Percentiles rank a stretch among this genome's conserved stretches.
These are phyloP conservation scores for Eupelmus urozonus DNA, from an alignment of 2,888 invertebrate genomes.

Conservation along the genomic window DNA sequence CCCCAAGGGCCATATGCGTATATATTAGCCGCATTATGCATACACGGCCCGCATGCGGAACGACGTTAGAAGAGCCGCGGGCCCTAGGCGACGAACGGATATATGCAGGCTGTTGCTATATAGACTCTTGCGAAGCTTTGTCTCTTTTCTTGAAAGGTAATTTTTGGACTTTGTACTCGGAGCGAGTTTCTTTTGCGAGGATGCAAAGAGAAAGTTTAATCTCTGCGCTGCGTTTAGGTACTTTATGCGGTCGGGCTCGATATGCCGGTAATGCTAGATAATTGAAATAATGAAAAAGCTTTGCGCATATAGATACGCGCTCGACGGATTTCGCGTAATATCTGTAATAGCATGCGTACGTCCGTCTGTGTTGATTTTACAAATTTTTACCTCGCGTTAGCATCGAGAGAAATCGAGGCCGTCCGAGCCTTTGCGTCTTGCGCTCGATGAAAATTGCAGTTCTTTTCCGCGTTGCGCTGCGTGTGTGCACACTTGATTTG, in stretches of 20 bases:
- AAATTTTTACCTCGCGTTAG: background rate
- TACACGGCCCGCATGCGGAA: background rate
- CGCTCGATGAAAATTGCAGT: conserved; percentile 24
- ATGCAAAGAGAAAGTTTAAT: conserved; percentile 25
- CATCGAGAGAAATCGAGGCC: conserved; percentile 37
- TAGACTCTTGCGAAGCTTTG: too few species aligned
- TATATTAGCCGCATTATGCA: background rate
- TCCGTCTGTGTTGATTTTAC: conserved; percentile 13
- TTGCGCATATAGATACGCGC: background rate
- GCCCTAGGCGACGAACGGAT: background rate
- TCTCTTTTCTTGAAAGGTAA: too few species aligned
- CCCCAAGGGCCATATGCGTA: background rate
- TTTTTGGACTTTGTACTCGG: too few species aligned
- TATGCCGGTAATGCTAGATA: background rate
- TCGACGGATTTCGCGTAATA: conserved; percentile 11
- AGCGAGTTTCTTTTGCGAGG: too few species aligned
- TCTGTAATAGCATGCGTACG: background rate
- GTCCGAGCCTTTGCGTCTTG: background rate
- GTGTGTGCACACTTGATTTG: conserved; percentile 1
- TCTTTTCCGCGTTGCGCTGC: conserved; percentile 1
- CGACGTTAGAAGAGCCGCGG: background rate
- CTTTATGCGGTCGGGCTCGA: background rate
- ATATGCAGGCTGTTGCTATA: too few species aligned
- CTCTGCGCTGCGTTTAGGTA: background rate
- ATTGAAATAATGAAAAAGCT: conserved; percentile 34